These are phyloP conservation scores for Hypsopygia costalis DNA, from an alignment of 2,888 invertebrate species.

Conservation along the genomic window DNA sequence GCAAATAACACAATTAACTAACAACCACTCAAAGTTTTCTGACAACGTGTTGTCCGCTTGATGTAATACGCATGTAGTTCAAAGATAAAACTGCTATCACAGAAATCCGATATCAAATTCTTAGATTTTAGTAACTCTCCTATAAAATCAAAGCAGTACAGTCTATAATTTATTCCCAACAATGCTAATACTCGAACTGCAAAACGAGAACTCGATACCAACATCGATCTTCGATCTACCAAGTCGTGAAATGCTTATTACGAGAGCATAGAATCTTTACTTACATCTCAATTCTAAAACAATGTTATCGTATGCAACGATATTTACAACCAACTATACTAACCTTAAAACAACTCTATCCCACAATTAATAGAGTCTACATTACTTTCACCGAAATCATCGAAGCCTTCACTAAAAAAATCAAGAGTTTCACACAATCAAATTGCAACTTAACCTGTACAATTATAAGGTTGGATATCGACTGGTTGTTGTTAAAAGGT, in stretches of 20 bases:
- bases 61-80: too few species aligned
- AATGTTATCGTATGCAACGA: slow-evolving; percentile 51
- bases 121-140: too few species aligned
- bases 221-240: slow-evolving; percentile 27
- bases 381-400: not conserved
- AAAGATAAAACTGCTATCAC: too few species aligned
- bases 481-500: slow-evolving; percentile 27
- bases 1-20: too few species aligned
- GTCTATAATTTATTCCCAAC: too few species aligned
- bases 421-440: not conserved
- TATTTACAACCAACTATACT: slow-evolving; percentile 14
- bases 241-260: slow-evolving; percentile 54
- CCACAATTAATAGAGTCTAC: not conserved
- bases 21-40: too few species aligned
- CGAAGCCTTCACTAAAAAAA: slow-evolving; percentile 1
- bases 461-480: slow-evolving; percentile 29
- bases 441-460: slow-evolving; percentile 24
- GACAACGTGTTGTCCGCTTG: too few species aligned
- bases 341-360: slow-evolving; percentile 21
- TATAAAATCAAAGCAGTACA: too few species aligned
- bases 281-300: slow-evolving; percentile 69
- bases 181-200: not conserved
- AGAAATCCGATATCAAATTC: too few species aligned
- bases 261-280: slow-evolving; percentile 40
- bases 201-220: slow-evolving; percentile 10